Evolutionary conservation across 2,888 invertebrate species (phyloP), one percentile per base, ranked within the genome.

Genomic region (Macropis europaea): DNA sequence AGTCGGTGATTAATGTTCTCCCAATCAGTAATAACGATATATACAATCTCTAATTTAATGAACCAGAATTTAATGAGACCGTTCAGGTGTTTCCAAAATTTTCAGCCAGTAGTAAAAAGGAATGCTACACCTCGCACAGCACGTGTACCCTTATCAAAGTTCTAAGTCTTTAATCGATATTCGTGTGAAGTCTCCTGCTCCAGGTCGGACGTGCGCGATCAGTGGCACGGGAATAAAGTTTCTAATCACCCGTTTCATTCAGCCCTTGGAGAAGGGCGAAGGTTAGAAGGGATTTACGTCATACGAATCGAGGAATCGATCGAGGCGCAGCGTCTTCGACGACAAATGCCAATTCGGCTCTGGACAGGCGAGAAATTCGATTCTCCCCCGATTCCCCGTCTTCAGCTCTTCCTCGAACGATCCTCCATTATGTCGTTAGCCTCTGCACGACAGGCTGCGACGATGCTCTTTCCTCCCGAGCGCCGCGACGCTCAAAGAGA

Each of bases 301-400:
- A 24, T 32, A 9, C 24, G 56, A 50, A 72, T 45, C 24, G 1
- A 40, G n/a, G 24, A 17, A 61, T 48, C 36, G 48, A 48, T 62
- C 36, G 36, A 4, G 13, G 5, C 7, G 6, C 9, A 36, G 19
- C 4, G 13, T 6, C 22, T 17, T 17, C 32, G 24, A 30, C 3
- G 2, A 9, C 32, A 15, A 73, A 52, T n/a, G 38, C 15, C 28
- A 34, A 53, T 57, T 53, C 24, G 26, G 30, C 2, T 4, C 0
- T 42, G n/a, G n/a, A n/a, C 38, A 70, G 38, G 9, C 11, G 40
- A 50, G 32, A 38, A 50, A 66, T 73, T 66, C 17, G 24, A 60
- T 52, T 68, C 2, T 42, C 19, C 4, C 24, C 40, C 54, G 56
- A 64, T 59, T 62, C 42, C 19, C 3, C 28, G 15, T 52, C 36